phyloP scores from a whole-genome alignment of 2,113 vertebrate species.

The Chloropsis cyanopogon region DNA sequence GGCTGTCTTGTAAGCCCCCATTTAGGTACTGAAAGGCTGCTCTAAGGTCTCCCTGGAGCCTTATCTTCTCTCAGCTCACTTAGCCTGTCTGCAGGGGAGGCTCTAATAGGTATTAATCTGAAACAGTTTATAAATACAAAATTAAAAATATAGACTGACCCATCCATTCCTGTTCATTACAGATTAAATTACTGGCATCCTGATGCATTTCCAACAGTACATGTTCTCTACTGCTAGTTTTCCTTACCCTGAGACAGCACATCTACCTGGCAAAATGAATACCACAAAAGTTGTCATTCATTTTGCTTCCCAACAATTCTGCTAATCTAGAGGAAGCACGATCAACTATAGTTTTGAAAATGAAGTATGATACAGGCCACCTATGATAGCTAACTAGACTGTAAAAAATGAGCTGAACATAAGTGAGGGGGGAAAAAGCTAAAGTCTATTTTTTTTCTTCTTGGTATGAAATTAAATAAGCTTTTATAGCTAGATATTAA shows the following conservation, averaged over 20 bases:
- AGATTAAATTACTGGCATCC: not conserved
- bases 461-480: not conserved
- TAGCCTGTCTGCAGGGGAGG: not conserved
- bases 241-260: not conserved
- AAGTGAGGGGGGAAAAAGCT: accelerated
- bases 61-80: not conserved
- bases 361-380: not conserved
- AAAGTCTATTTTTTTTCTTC: not conserved
- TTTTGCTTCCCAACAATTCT: not conserved
- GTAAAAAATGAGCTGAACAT: not conserved
- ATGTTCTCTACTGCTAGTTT: not conserved
- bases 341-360: not conserved
- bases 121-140: not conserved
- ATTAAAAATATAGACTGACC: not conserved
- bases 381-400: not conserved
- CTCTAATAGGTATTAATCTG: not conserved
- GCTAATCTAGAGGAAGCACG: not conserved
- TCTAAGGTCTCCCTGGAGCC: not conserved
- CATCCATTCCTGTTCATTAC: not conserved
- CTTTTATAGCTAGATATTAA: not conserved
- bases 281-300: not conserved
- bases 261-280: not conserved
- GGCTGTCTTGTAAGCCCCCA: accelerated
- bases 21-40: not conserved
- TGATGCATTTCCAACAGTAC: not conserved